Evolutionary conservation across 2,888 invertebrate species (phyloP).

Genomic region (Timandra comae): DNA sequence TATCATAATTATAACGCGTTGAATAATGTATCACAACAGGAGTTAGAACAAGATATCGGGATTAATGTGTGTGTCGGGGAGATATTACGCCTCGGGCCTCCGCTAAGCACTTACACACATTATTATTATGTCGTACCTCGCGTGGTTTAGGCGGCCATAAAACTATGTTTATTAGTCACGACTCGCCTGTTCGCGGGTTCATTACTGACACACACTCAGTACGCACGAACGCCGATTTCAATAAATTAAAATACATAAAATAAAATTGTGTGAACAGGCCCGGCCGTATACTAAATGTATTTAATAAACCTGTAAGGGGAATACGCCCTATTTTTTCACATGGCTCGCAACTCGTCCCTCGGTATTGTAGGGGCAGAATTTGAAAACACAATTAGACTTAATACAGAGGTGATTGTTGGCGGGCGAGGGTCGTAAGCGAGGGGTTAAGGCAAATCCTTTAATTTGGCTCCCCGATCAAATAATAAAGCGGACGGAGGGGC

Average conservation of each 20-base stretch:
- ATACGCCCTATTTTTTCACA: slow-evolving; percentile 69
- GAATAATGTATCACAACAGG: slow-evolving; percentile 21
- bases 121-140: slow-evolving; percentile 42
- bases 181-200: slow-evolving; percentile 43
- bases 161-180: slow-evolving; percentile 54
- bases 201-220: slow-evolving; percentile 42
- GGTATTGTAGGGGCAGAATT: slow-evolving; percentile 68
- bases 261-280: slow-evolving; percentile 37
- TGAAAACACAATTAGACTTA: slow-evolving; percentile 78
- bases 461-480: slow-evolving; percentile 77
- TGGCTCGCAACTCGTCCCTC: slow-evolving; percentile 51
- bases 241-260: slow-evolving; percentile 30
- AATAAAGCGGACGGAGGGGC: slow-evolving; percentile 69
- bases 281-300: slow-evolving; percentile 38
- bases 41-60: slow-evolving; percentile 31
- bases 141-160: slow-evolving; percentile 48
- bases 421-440: slow-evolving; percentile 65
- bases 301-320: slow-evolving; percentile 62
- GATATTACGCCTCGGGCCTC: slow-evolving; percentile 31
- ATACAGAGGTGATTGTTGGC: slow-evolving; percentile 77
- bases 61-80: slow-evolving; percentile 35
- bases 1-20: slow-evolving; percentile 21
- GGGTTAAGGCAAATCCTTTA: slow-evolving; percentile 75
- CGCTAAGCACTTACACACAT: slow-evolving; percentile 31
- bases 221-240: slow-evolving; percentile 39